These are phyloP conservation scores for Natator depressus DNA, from an alignment of 2,113 vertebrate species.

Conservation along the genomic window DNA sequence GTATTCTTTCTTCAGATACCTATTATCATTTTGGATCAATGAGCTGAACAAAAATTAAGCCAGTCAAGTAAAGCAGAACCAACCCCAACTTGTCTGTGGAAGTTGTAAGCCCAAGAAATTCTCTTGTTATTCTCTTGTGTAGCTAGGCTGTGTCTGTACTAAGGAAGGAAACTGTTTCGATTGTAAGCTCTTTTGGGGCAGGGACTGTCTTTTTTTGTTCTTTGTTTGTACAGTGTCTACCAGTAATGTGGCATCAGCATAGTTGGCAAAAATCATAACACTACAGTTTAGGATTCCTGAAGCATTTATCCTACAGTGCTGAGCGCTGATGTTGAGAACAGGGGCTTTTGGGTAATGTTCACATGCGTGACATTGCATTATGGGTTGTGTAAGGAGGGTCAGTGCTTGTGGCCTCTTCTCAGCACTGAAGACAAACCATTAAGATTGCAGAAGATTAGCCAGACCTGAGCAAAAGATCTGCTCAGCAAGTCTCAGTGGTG, in stretches of 20 bases:
- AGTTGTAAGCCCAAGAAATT: not conserved
- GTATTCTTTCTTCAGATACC: not conserved
- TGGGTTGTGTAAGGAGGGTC: constrained; percentile 6
- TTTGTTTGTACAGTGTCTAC: not conserved
- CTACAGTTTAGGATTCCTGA: constrained; percentile 33
- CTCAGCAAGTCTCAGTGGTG: not conserved
- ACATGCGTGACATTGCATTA: not conserved
- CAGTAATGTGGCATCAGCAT: not conserved
- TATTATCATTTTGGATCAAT: not conserved
- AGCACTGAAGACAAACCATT: not conserved
- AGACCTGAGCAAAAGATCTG: not conserved
- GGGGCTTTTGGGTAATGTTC: constrained; percentile 12
- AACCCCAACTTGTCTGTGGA: not conserved
- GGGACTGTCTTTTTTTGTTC: not conserved
- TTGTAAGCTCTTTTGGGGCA: not conserved
- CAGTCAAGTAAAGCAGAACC: not conserved
- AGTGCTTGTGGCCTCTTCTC: not conserved
- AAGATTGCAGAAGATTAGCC: not conserved
- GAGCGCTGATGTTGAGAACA: constrained; percentile 34
- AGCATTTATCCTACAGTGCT: constrained; percentile 46
- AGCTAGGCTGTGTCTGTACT: not conserved
- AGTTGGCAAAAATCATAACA: not conserved
- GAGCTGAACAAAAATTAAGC: not conserved
- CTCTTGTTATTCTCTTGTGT: constrained; percentile 8
- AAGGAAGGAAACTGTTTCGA: constrained; percentile 6